A percentile compares a stretch with the other conserved stretches of the same genome.
These are phyloP conservation scores for Hystrix cristata DNA, from an alignment of 2,113 vertebrate species.

Conservation along the genomic window DNA sequence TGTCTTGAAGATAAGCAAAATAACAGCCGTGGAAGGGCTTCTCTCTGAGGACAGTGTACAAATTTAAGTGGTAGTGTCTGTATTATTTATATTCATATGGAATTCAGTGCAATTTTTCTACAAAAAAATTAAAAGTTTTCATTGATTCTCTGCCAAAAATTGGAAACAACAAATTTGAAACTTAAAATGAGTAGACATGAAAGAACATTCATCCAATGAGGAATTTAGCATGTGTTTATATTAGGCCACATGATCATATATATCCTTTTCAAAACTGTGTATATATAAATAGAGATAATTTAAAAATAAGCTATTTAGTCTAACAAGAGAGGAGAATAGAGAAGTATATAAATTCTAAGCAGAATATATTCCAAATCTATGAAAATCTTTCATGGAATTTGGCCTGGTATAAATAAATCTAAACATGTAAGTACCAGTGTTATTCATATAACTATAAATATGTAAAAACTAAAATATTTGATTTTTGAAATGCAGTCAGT, in stretches of 20 bases:
- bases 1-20: background rate
- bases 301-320: slow-evolving; percentile 49
- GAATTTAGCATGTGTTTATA: slow-evolving; percentile 29
- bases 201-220: slow-evolving; percentile 7
- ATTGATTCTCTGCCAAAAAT: slow-evolving; percentile 19
- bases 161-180: background rate
- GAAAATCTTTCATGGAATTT: slow-evolving; percentile 60
- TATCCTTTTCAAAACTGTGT: slow-evolving; percentile 17
- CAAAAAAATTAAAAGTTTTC: slow-evolving; percentile 2
- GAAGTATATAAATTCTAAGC: slow-evolving; percentile 41
- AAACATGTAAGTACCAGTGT: slow-evolving; percentile 52
- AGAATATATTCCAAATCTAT: slow-evolving; percentile 58
- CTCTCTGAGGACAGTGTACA: background rate
- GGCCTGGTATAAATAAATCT: slow-evolving; percentile 57
- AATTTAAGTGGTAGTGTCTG: background rate
- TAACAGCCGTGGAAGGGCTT: background rate
- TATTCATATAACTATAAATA: slow-evolving; percentile 69
- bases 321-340: slow-evolving; percentile 1
- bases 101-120: background rate
- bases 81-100: background rate
- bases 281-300: slow-evolving; percentile 41
- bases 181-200: background rate
- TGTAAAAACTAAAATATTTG: slow-evolving; percentile 61
- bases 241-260: slow-evolving; percentile 18
- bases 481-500: slow-evolving; percentile 66